Base-by-base conservation (phyloP, 2,113 vertebrate species). In the Gasterosteus nipponicus region DNA sequence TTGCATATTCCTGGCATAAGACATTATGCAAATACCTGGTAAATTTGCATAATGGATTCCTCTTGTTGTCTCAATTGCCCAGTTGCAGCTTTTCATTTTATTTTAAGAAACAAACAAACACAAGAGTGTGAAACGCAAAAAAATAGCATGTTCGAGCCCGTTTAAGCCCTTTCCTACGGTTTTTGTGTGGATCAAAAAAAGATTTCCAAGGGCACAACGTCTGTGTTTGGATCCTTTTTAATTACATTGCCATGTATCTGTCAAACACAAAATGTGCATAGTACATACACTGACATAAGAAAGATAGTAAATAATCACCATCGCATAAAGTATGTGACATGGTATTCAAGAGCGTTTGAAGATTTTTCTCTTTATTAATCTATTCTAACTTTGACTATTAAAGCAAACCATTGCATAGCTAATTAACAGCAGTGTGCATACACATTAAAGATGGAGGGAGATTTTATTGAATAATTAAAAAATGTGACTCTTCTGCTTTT, bases 11-110 rank as follows among this genome's bases (percentile, higher is more conserved):
- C 89, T 95, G 95, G 95, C 95, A 95, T 95, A 95, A 96, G 93
- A 95, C 96, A 96, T 97, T 97, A 98, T 98, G 97, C 96, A 98
- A 98, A 99, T 97, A 92, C 80, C 80, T 33, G 81, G 76, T 7
- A 78, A 75, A 96, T 97, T 96, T 97, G 95, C 96, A 98, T 97
- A 97, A 98, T 98, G 96, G 95, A 95, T 97, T 97, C 94, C 93
- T 95, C 94, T 96, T 94, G 93, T 96, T 96, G 95, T 95, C 95
- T 96, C 95, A 93, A 92, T 96, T 95, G 94, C 94, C 94, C 88
- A 89, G 85, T 86, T 94, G 93, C 94, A 96, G 94, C 95, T 92
- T 94, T 94, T 92, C 92, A 93, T 91, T 93, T 91, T 92, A 93
- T 92, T 89, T 92, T 80, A 19, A 46, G 92, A 93, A 93, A 89